Base-by-base conservation (phyloP, 2,113 vertebrate species). In the Siphamia tubifer region DNA sequence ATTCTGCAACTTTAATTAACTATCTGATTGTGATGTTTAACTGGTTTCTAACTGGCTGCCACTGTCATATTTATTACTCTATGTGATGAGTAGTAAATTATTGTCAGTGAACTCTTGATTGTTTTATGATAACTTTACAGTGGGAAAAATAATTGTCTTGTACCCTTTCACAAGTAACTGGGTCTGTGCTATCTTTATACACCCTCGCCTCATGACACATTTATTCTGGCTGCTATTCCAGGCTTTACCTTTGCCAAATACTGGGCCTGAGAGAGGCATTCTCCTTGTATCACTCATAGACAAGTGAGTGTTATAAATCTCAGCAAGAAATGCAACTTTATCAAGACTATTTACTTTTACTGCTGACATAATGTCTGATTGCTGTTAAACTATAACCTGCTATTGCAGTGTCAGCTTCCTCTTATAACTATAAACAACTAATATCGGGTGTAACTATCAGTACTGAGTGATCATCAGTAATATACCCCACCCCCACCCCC, bases 161-260 rank as follows among this genome's bases (percentile, higher is more conserved):
- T 19, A 23, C 12, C 34, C n/a, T 64, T 42, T 56, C 12, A 25
- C 16, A 21, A 0, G 12, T 48, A 63, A 31, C 19, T 2, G 44
- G 64, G 43, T 49, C 36, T 30, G 42, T 23, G 7, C 27, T 79
- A 58, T 79, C 63, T 68, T 55, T 57, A 13, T 42, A 31, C 5
- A 9, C 17, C 42, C 57, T 54, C 16, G 13, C 5, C 45, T 51
- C 42, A 23, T 60, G 74, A 48, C 60, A 70, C 60, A 39, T 61
- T 81, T 77, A 56, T 25, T 13, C 3, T 7, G 5, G 58, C 4
- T 24, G 42, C 65, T 44, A 23, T 23, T 8, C 27, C 17, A 56
- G 11, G 1, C 38, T 12, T 39, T 63, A 54, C 47, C 27, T 31
- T 56, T 23, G 27, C 36, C 68, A 77, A 48, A 69, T 55, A 24